Base-by-base conservation (phyloP, 30 jellyfish, hydroid and myxozoan genomes). In the Aurelia aurita complex sp. Pacific region DNA sequence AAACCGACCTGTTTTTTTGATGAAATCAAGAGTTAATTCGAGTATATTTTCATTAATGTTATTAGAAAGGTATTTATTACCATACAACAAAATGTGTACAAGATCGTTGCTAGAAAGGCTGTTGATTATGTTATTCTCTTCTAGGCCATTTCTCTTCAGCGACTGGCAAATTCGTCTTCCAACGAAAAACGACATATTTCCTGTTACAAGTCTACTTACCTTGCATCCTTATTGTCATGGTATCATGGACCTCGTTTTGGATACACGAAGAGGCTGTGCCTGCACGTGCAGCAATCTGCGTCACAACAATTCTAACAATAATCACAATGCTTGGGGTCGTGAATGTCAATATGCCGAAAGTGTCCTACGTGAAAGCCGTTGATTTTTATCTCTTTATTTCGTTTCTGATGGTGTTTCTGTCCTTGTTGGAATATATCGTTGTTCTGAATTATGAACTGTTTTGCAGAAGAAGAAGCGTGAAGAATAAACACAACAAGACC, bases 241-340 rank as follows among this genome's bases (percentile, higher is more conserved):
- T 95, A 23, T 91, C 99, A 9, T 95, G 97, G 97, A 80, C 95
- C 83, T 51, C 99, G 76, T 95, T 95, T 77, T 95, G 99, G 99
- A 95, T 95, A 32, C 69, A 88, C 80, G 89, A 97, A 38, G 92
- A 97, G 14, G 99, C 99, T 6, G 97, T 90, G 50, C 99, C 99
- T 23, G 99, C 99, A 18, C 73, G 99, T 2, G 95, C 97, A 10
- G 99, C 96, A 0, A 95, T 95, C 29, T 95, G 98, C 77, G 91
- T 95, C 79, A 95, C 99, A 18, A 74, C 99, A 13, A 89, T 95
- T 14, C 64, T 95, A 43, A 95, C 99, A 0, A 63, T 95, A 36
- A 95, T 95, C 9, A 95, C 99, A 9, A 95, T 95, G 99, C 89
- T 95, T 17, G 97, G 99, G 9, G 97, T 95, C 2, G 97, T 87